Conservation (phyloP, 2,797 vertebrate species). For the Champsocephalus esox region DNA sequence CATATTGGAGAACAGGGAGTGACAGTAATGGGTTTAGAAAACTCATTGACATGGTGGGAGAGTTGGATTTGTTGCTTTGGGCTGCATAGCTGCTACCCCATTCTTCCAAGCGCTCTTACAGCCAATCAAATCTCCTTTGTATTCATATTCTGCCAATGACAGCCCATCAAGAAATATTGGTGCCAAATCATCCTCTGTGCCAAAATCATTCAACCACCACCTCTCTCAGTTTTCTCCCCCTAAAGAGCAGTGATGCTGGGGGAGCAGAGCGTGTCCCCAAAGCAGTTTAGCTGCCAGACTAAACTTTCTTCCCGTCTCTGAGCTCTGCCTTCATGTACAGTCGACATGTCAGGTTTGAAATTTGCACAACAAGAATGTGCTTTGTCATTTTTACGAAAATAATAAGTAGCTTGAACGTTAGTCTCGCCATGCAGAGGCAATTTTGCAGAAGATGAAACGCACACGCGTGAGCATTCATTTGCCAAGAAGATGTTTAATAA, state of each 20-base stretch:
- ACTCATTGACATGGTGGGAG: slow-evolving; percentile 54
- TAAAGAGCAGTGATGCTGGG: slow-evolving; percentile 41
- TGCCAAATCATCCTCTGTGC: slow-evolving; percentile 56
- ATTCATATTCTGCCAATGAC: slow-evolving; percentile 62
- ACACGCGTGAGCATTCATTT: not conserved
- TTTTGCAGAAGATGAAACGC: slow-evolving; percentile 12
- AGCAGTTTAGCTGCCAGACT: slow-evolving; percentile 49
- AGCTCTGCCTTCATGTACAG: slow-evolving; percentile 43
- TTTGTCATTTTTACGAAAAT: slow-evolving; percentile 33
- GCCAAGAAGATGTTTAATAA: not conserved
- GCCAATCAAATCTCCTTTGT: slow-evolving; percentile 69
- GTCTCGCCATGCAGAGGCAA: slow-evolving; percentile 6
- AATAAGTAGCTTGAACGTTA: slow-evolving; percentile 50
- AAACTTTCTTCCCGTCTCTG: slow-evolving; percentile 26
- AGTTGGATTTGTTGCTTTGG: slow-evolving; percentile 42
- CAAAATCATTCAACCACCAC: slow-evolving; percentile 54
- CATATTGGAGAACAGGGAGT: slow-evolving; percentile 35
- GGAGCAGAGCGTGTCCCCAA: slow-evolving; percentile 60
- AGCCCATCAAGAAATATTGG: slow-evolving; percentile 51
- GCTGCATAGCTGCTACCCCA: slow-evolving; percentile 18
- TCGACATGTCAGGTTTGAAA: slow-evolving; percentile 40
- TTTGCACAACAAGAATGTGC: slow-evolving; percentile 43
- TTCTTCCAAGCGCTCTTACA: slow-evolving; percentile 29
- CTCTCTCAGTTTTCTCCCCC: slow-evolving; percentile 39
- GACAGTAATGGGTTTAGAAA: slow-evolving; percentile 66